Conservation (phyloP, 1,140 invertebrate genomes). For the Platyscapa corneri region DNA sequence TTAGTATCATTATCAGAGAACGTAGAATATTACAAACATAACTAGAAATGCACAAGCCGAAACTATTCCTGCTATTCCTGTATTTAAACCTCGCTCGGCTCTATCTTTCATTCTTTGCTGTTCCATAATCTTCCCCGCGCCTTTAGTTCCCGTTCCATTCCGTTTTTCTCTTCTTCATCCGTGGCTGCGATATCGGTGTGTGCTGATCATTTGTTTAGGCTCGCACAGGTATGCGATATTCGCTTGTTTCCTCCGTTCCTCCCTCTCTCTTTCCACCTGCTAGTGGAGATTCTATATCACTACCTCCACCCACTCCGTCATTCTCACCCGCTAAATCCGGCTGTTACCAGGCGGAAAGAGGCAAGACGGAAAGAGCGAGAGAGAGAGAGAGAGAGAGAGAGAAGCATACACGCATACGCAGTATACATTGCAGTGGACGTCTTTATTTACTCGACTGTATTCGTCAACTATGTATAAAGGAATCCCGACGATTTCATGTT, state of each 20-base stretch:
- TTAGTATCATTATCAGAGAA: background rate
- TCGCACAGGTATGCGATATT: conserved; percentile 39
- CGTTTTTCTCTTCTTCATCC: background rate
- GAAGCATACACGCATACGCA: background rate
- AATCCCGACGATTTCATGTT: conserved; percentile 41
- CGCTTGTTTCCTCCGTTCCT: background rate
- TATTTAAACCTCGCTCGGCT: background rate
- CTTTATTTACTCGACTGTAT: conserved; percentile 45
- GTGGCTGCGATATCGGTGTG: conserved; percentile 34
- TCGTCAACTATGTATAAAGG: conserved; percentile 45
- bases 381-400: conserved; percentile 6
- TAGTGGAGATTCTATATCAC: background rate
- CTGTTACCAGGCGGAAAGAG: conserved; percentile 16
- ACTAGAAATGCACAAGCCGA: background rate
- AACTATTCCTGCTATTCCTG: conserved; percentile 23
- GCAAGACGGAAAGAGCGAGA: background rate
- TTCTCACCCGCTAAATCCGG: conserved; percentile 34
- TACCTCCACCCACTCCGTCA: conserved; percentile 11
- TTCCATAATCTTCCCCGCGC: conserved; percentile 31
- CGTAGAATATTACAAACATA: conserved; percentile 14
- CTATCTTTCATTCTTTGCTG: background rate
- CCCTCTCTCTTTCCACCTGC: conserved; percentile 28
- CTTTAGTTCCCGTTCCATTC: background rate
- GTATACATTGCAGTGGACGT: conserved; percentile 17
- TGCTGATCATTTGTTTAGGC: conserved; percentile 50